Conservation (phyloP, 1,140 invertebrate genomes). For the Luehdorfia chinensis region DNA sequence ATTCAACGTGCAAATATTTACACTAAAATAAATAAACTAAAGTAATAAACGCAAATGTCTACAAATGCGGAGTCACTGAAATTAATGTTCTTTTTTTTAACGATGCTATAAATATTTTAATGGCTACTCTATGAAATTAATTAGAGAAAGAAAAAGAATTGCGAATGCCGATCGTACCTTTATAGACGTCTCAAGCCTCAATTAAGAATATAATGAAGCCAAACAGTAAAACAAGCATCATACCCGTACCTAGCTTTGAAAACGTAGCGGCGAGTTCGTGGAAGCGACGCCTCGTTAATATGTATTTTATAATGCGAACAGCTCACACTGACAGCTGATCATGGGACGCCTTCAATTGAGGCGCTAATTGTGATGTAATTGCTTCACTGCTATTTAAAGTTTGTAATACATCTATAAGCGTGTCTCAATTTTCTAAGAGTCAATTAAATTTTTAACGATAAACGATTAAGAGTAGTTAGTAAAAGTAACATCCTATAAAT, state of each 20-base stretch:
- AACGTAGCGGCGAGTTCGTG: conserved; percentile 3
- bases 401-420: not conserved
- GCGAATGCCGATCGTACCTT: not conserved
- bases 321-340: not conserved
- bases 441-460: no score
- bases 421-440: no score
- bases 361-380: conserved; percentile 6
- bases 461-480: no score
- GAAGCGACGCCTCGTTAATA: conserved; percentile 11
- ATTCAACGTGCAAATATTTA: no score
- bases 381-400: not conserved
- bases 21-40: no score
- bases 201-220: conserved; percentile 13
- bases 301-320: conserved; percentile 12
- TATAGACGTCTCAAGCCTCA: conserved; percentile 6
- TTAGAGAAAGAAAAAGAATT: not conserved
- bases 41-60: no score
- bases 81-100: no score
- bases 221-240: conserved; percentile 9
- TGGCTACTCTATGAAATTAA: no score
- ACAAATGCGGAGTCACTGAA: no score
- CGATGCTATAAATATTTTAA: no score
- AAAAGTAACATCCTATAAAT: no score
- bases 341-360: conserved; percentile 3
- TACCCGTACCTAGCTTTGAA: conserved; percentile 6